Evolutionary conservation across 2,888 invertebrate genomes (phyloP), one percentile per base, ranked within the genome.

Genomic region (Ditula angustiorana): DNA sequence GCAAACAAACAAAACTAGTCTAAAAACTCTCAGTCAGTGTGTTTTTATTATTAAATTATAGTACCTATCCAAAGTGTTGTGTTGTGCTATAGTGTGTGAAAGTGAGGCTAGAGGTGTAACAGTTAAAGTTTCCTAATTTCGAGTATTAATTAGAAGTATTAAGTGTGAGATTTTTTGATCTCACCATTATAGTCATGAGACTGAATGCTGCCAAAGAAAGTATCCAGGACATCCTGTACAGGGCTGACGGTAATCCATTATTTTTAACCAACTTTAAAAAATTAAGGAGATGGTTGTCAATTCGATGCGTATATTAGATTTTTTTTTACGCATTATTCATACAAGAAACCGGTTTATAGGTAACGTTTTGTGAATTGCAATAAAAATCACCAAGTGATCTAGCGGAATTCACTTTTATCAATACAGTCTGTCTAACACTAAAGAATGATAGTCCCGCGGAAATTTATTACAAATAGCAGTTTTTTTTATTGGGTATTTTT

Each of bases 21-120:
- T 24, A 16, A 11, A 24, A 49, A 26, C 16, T 16, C 26, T 10
- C 1, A 26, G 49, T 26, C 49, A 13, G 13, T 26, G 49, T 26
- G 4, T 49, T 24, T n/a, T 41, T 3, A 8, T 26, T 10, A 2
- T 41, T 8, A 41, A 41, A 41, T 41, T 19, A 23, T n/a, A n/a
- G n/a, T 24, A 23, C 11, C n/a, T 24, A 46, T 1, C 11, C 1
- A n/a, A n/a, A n/a, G 46, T 46, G 46, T 8, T 3, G 33, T 52
- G 35, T 37, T 24, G 52, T 52, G 52, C 11, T 30, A 19, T 33
- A 35, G 23, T 53, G 53, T 53, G 35, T 21, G 1, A 53, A 35
- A 53, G 53, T 53, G 53, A 37, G n/a, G 2, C 47, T 23, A 16
- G 13, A 49, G 2, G 41, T 41, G 41, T 41, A 19, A 19, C 3